Conservation (phyloP, 2,888 invertebrate species). For the Lepetodrilus schrolli region DNA sequence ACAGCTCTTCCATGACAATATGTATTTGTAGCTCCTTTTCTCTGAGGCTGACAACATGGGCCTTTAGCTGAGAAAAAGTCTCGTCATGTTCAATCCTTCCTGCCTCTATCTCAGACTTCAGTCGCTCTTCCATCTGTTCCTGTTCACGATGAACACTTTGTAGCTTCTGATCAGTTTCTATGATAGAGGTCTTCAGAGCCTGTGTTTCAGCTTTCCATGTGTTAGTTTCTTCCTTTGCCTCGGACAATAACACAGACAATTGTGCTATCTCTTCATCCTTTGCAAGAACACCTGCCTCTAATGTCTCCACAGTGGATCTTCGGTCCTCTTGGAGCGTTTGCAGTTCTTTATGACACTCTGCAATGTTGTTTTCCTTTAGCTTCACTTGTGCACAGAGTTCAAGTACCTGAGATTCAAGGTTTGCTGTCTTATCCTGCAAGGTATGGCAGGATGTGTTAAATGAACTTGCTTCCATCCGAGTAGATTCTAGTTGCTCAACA, state of each 20-base stretch:
- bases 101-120: neutral
- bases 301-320: neutral
- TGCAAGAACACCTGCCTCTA: neutral
- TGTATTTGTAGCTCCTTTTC: neutral
- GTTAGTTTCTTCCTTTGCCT: neutral
- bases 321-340: neutral
- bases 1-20: neutral
- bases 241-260: neutral
- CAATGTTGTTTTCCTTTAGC: neutral
- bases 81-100: neutral
- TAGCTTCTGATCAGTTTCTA: neutral
- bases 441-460: too few relatives aligned
- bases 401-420: neutral
- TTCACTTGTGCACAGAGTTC: neutral
- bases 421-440: too few relatives aligned
- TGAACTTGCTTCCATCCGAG: too few relatives aligned
- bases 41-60: neutral
- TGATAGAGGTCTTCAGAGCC: slow-evolving; percentile 3
- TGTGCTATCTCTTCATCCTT: neutral
- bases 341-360: neutral
- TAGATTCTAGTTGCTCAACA: too few relatives aligned
- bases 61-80: too few relatives aligned
- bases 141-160: neutral
- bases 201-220: neutral
- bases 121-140: neutral